Evolutionary conservation across 2,888 invertebrate genomes (phyloP), one percentile per base, ranked within the genome.

Genomic region (Timema cristinae): DNA sequence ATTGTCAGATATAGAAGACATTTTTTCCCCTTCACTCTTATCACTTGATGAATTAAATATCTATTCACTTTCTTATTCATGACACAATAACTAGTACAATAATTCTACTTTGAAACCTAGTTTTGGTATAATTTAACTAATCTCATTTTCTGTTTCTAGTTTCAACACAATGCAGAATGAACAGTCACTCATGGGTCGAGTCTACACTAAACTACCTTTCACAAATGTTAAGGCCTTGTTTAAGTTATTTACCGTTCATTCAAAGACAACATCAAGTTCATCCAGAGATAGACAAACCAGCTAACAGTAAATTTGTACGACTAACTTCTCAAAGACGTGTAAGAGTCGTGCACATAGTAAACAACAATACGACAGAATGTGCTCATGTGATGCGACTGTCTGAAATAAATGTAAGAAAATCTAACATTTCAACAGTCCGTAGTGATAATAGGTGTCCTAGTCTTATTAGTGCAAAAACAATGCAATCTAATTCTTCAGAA

Each of bases 291-390:
- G 50, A 59, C 16, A 63, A 54, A 49, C 15, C 63, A 49, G 70
- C 63, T 32, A 54, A 70, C 51, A 68, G 54, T 47, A 47, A 75
- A 81, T 82, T 76, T 76, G 82, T 72, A 74, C 78, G 70, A 77
- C 66, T 83, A 61, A 79, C 81, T 72, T 78, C 79, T 48, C 79
- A 79, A 67, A 79, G 79, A 72, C 78, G 79, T 68, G 77, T 83
- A 32, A 76, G 81, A 73, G 79, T 82, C 10, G 78, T 83, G 51
- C 82, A 82, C 75, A 74, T 82, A 15, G 66, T 67, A 67, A 71
- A 63, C 75, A 70, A 77, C 77, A 68, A 73, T 71, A 67, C 56
- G 77, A 68, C 72, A 74, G 67, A 73, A 72, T 77, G 48, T 73
- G 76, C 71, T 72, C 71, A 13, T 75, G 74, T 69, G 76, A 63